phyloP scores from a whole-genome alignment of 1,140 invertebrate species.

The Magallana gigas region DNA sequence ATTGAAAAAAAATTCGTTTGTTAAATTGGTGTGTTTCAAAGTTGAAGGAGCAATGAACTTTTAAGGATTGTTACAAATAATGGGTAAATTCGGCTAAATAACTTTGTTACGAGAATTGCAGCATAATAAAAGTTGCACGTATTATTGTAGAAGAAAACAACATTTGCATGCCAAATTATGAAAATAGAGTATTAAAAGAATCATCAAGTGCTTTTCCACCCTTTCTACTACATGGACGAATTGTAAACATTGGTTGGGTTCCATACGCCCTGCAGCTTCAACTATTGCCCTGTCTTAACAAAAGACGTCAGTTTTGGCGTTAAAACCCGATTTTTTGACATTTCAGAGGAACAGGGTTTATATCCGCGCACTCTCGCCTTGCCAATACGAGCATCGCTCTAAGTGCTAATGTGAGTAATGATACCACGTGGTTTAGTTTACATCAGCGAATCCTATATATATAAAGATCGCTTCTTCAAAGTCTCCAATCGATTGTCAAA shows the following conservation, averaged over 20 bases:
- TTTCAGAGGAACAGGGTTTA: neutral
- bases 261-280: neutral
- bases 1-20: no score
- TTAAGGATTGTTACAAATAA: no score
- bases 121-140: no score
- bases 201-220: neutral
- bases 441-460: neutral
- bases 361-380: neutral
- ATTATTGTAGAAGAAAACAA: no score
- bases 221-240: neutral
- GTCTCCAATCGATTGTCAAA: neutral
- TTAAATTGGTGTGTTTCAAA: no score
- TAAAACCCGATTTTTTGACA: conserved; percentile 20
- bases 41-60: no score
- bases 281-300: neutral
- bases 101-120: no score
- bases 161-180: no score
- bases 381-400: neutral
- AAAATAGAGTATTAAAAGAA: neutral
- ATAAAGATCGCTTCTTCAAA: neutral
- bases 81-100: no score
- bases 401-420: conserved; percentile 15
- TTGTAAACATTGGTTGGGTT: neutral
- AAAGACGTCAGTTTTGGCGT: conserved; percentile 1
- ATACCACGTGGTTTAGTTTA: conserved; percentile 18